Conservation (phyloP, 2,113 vertebrate genomes). For the Gallinago media region DNA sequence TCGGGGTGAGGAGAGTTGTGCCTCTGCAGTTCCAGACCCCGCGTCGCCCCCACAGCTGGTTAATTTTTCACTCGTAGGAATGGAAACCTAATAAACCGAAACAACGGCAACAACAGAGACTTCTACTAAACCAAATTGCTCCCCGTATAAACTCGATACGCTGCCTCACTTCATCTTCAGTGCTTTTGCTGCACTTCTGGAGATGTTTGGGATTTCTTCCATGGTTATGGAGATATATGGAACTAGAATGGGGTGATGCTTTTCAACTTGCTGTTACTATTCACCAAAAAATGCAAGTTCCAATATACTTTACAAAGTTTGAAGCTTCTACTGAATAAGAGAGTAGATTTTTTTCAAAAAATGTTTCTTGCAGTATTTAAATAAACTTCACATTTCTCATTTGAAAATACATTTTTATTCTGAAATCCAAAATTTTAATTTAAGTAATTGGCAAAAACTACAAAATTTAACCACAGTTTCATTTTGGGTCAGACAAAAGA, state of each 20-base stretch:
- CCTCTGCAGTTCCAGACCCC: not conserved
- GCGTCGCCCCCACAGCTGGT: not conserved
- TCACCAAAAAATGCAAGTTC: not conserved
- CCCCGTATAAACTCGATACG: not conserved
- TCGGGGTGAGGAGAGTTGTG: accelerated
- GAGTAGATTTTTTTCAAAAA: not conserved
- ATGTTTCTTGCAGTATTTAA: not conserved
- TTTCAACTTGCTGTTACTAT: not conserved
- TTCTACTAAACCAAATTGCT: not conserved
- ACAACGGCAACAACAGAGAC: not conserved
- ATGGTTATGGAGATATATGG: not conserved
- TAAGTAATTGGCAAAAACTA: not conserved
- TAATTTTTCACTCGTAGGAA: not conserved
- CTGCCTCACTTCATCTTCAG: not conserved
- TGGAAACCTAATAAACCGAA: not conserved
- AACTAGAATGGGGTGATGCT: not conserved
- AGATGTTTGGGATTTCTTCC: not conserved
- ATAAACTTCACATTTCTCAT: not conserved
- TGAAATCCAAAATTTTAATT: not conserved
- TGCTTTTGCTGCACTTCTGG: not conserved
- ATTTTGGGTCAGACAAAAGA: not conserved
- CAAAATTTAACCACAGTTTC: not conserved
- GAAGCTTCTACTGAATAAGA: not conserved
- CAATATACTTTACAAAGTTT: not conserved
- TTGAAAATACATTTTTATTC: not conserved